A percentile compares a stretch with the other conserved stretches of the same genome.
Evolutionary conservation across 2,113 vertebrate genomes (phyloP).

Genomic region (Colistium nudipinnis): DNA sequence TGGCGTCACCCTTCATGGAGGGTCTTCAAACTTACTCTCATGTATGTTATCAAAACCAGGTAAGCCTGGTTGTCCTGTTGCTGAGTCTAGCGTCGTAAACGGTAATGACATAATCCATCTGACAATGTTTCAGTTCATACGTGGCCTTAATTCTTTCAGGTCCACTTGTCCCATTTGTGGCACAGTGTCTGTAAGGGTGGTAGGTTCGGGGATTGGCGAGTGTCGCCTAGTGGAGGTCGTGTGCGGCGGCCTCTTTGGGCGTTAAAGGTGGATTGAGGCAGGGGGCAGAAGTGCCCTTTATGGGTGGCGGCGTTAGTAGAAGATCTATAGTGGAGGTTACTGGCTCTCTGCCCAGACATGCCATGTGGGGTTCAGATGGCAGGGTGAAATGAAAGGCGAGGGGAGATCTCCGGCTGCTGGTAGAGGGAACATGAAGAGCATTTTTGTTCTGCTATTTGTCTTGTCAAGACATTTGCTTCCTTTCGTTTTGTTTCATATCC

Average conservation of each 20-base stretch:
- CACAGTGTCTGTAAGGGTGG: slow-evolving; percentile 1
- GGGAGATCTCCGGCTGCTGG: slow-evolving; percentile 65
- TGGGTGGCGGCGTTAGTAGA: slow-evolving; percentile 76
- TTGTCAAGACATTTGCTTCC: slow-evolving; percentile 15
- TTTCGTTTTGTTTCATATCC: slow-evolving; percentile 8
- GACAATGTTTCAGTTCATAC: not conserved
- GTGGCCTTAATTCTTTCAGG: not conserved
- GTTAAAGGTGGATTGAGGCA: slow-evolving; percentile 69
- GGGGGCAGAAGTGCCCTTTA: slow-evolving; percentile 79
- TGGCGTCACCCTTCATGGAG: slow-evolving; percentile 2
- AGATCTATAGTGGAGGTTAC: slow-evolving; percentile 69
- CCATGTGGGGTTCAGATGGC: slow-evolving; percentile 89
- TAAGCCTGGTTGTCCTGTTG: slow-evolving; percentile 2
- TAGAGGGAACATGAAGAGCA: slow-evolving; percentile 29
- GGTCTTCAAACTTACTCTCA: slow-evolving; percentile 15
- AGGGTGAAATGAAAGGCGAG: slow-evolving; percentile 84
- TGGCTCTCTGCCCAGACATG: slow-evolving; percentile 87
- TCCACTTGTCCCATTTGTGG: slow-evolving; percentile 7
- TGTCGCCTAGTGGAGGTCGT: slow-evolving; percentile 22
- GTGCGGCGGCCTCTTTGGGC: slow-evolving; percentile 44
- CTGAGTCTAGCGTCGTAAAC: not conserved
- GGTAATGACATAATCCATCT: not conserved
- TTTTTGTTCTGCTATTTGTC: slow-evolving; percentile 29
- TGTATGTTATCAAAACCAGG: slow-evolving; percentile 4
- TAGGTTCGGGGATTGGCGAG: slow-evolving; percentile 17